Evolutionary conservation across 2,888 invertebrate species (phyloP).

Genomic region (Xanthorhoe designata): DNA sequence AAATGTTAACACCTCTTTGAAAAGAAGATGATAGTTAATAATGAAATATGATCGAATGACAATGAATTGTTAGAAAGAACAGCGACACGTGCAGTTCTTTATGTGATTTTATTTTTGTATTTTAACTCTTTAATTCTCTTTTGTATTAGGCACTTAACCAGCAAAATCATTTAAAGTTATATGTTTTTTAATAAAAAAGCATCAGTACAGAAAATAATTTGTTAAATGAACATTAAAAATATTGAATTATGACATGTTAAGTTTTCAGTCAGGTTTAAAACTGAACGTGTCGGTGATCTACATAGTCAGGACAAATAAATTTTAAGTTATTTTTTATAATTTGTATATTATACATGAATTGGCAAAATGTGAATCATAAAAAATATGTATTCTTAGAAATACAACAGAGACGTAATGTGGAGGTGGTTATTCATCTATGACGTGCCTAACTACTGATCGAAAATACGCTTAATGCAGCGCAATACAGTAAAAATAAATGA

Average conservation of each 20-base stretch:
- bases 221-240: too few species aligned
- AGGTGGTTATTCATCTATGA: conserved; percentile 65
- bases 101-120: neutral
- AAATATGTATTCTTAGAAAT: conserved; percentile 77
- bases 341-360: conserved; percentile 84
- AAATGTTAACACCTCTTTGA: neutral
- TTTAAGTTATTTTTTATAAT: conserved; percentile 73
- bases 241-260: too few species aligned
- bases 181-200: neutral
- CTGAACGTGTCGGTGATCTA: conserved; percentile 38
- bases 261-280: neutral
- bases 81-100: conserved; percentile 7
- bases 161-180: too few species aligned
- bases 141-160: too few species aligned
- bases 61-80: conserved; percentile 1
- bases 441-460: conserved; percentile 60
- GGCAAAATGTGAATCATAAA: conserved; percentile 83
- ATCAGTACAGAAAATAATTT: neutral
- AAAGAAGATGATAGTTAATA: neutral
- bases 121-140: neutral
- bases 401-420: conserved; percentile 69
- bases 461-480: conserved; percentile 25
- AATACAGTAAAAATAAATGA: conserved; percentile 48
- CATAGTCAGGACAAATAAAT: conserved; percentile 62
- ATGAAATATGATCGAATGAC: neutral